These are phyloP conservation scores for Myotis findleyi DNA, from an alignment of 2,797 vertebrate genomes.

Conservation along the genomic window DNA sequence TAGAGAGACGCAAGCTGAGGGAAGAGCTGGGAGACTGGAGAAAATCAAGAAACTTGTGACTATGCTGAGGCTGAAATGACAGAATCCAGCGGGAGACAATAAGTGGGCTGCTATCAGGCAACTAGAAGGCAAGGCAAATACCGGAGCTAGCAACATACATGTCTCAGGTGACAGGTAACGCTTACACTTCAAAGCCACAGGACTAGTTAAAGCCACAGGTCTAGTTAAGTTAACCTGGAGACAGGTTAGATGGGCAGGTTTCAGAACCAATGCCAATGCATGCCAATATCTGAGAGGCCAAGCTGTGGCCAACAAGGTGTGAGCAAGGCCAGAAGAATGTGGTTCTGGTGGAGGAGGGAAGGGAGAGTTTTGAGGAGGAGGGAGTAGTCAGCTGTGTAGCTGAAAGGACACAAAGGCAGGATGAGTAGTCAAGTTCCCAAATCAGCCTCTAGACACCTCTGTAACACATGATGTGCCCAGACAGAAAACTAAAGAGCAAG, in stretches of 20 bases:
- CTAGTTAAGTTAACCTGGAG: background rate
- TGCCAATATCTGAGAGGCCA: background rate
- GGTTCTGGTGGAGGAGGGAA: background rate
- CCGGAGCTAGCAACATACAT: background rate
- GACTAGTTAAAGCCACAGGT: background rate
- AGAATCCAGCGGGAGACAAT: background rate
- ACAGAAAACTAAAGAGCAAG: background rate
- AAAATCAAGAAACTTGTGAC: constrained; percentile 24
- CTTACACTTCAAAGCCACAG: background rate
- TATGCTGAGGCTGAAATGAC: background rate
- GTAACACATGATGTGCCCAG: background rate
- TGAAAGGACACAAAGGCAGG: background rate
- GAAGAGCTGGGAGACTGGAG: background rate
- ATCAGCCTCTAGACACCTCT: background rate
- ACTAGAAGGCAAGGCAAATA: background rate
- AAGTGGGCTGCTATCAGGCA: background rate
- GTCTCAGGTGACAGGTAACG: background rate
- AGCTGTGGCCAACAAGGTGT: background rate
- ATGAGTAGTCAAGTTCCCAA: background rate
- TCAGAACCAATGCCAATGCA: background rate
- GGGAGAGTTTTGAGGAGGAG: background rate
- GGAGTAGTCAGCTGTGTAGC: background rate
- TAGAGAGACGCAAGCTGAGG: background rate
- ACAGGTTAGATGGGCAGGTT: background rate
- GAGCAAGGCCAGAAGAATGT: background rate